Conservation (phyloP, 2,113 vertebrate species). For the Syngnathus floridae region DNA sequence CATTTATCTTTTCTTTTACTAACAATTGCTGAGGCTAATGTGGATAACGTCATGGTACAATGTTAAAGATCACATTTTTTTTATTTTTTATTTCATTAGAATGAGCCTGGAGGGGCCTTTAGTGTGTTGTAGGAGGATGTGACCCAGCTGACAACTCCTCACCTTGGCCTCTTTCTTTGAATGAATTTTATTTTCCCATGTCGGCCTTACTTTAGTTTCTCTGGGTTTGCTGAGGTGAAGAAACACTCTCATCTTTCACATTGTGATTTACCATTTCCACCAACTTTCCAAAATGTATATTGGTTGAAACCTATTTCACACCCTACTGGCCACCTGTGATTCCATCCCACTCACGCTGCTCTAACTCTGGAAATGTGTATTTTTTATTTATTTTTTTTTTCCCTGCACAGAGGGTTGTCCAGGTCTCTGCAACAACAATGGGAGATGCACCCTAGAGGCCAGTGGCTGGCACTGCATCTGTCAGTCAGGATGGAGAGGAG, state of each 20-base stretch:
- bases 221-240: conserved; percentile 8
- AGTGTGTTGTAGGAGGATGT: conserved; percentile 5
- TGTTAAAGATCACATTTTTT: background rate
- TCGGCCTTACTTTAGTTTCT: conserved; percentile 24
- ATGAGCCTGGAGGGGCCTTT: conserved; percentile 3
- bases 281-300: conserved; percentile 27
- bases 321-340: conserved; percentile 11
- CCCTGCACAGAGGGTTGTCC: conserved; percentile 88
- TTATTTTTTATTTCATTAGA: conserved; percentile 6
- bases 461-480: conserved; percentile 98
- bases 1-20: background rate
- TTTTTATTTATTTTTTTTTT: conserved; percentile 15
- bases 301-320: conserved; percentile 48
- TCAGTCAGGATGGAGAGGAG: conserved; percentile 94
- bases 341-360: background rate
- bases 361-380: conserved; percentile 18
- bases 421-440: conserved; percentile 98
- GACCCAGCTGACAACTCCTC: background rate
- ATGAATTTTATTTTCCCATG: conserved; percentile 5
- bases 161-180: conserved; percentile 3
- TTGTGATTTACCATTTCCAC: conserved; percentile 23
- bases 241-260: conserved; percentile 23
- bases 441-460: conserved; percentile 91
- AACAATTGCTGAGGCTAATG: background rate
- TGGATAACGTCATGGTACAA: background rate